phyloP scores from a whole-genome alignment of 37 sponge, comb jelly and placozoan species.

The Haliclona indistincta region DNA sequence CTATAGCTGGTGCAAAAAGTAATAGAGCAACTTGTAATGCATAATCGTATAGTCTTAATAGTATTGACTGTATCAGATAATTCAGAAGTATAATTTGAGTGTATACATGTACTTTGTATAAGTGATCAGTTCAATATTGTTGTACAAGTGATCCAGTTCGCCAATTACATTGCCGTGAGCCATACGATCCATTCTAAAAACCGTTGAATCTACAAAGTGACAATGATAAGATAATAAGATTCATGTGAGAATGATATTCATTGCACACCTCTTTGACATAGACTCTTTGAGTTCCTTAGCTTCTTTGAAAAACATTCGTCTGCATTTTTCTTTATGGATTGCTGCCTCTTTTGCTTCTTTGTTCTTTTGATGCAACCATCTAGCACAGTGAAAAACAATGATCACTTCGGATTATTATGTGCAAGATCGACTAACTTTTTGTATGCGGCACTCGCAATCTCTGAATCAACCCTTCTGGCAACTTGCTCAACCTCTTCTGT shows the following conservation, averaged over 20 bases:
- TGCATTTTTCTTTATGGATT: conserved; percentile 20
- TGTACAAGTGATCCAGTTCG: not conserved
- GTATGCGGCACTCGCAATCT: conserved; percentile 44
- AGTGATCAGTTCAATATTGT: too few species aligned
- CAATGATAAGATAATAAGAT: not conserved
- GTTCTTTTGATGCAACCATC: conserved; percentile 59
- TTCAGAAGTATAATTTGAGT: not conserved
- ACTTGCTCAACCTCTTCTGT: conserved; percentile 13
- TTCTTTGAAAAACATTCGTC: conserved; percentile 26
- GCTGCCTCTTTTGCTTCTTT: conserved; percentile 34
- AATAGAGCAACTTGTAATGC: not conserved
- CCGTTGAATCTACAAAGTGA: not conserved
- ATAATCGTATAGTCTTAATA: not conserved
- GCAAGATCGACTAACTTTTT: conserved; percentile 40
- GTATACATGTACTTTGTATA: too few species aligned
- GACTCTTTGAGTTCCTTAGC: conserved; percentile 2
- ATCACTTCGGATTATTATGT: not conserved
- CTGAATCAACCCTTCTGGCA: conserved; percentile 11
- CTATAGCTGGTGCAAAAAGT: not conserved
- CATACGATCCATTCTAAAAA: not conserved
- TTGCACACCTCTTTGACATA: not conserved
- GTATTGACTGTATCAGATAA: too few species aligned
- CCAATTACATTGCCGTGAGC: not conserved
- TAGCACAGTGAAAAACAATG: conserved; percentile 9
- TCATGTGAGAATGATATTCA: too few species aligned